phyloP scores from a whole-genome alignment of 92 coral and sea anemone species.

The Epizoanthus stellaris region DNA sequence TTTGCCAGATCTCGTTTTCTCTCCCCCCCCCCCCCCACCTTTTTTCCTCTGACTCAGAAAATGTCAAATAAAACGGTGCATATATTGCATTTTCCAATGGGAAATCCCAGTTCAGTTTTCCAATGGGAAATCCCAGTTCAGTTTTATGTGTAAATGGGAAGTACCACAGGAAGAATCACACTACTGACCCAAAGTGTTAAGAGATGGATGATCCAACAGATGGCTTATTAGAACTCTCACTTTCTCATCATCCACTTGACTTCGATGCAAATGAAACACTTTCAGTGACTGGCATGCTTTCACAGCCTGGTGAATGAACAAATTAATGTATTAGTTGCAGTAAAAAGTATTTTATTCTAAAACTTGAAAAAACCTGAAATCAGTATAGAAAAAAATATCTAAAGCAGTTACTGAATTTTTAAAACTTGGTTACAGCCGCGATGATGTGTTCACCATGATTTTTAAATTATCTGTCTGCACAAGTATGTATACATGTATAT shows the following conservation, averaged over 20 bases:
- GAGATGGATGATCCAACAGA: constrained; percentile 91
- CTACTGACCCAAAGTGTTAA: constrained; percentile 79
- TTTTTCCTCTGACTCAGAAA: background rate
- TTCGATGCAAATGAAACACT: constrained; percentile 97
- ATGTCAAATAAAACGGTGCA: background rate
- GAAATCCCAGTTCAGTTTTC: too few species aligned
- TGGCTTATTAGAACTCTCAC: constrained; percentile 94
- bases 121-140: background rate
- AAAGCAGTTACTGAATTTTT: too few species aligned
- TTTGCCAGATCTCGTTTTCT: too few species aligned
- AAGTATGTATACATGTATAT: too few species aligned
- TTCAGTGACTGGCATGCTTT: constrained; percentile 90
- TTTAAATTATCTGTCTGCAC: too few species aligned
- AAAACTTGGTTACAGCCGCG: background rate
- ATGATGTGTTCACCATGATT: background rate
- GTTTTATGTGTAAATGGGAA: background rate
- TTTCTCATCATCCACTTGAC: constrained; percentile 97
- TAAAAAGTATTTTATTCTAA: background rate
- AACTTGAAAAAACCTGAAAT: background rate
- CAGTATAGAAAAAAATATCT: too few species aligned
- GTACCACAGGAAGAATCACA: background rate
- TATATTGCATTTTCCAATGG: background rate
- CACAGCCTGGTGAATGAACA: constrained; percentile 74
- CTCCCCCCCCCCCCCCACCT: too few species aligned
- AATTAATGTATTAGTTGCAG: background rate